Conservation (phyloP, 2,113 vertebrate genomes). For the Amblyornis subalaris region DNA sequence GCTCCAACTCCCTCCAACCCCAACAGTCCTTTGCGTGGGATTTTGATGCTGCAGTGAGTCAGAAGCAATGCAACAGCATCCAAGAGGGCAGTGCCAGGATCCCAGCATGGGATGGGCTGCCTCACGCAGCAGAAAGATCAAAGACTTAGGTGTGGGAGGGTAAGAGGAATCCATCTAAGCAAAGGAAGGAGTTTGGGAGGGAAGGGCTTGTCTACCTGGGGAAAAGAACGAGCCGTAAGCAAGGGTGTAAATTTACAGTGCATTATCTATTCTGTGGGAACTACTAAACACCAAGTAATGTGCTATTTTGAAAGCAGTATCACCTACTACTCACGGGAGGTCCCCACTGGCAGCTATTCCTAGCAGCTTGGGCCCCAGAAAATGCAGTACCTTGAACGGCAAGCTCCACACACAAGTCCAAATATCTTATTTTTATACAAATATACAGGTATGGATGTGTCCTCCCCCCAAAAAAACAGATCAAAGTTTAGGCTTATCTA, state of each 20-base stretch:
- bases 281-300: not conserved
- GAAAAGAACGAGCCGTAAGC: not conserved
- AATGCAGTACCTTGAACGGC: not conserved
- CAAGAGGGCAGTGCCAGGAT: slow-evolving; percentile 21
- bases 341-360: not conserved
- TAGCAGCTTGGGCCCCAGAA: not conserved
- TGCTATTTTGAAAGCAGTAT: not conserved
- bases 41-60: slow-evolving; percentile 8
- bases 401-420: not conserved
- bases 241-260: not conserved
- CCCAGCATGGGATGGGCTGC: slow-evolving; percentile 6
- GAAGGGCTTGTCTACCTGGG: slow-evolving; percentile 1
- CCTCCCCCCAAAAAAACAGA: not conserved
- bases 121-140: slow-evolving; percentile 53
- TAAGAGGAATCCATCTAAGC: not conserved
- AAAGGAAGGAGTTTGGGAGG: not conserved
- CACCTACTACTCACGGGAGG: not conserved
- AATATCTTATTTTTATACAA: not conserved
- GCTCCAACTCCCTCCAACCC: not conserved
- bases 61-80: slow-evolving; percentile 19
- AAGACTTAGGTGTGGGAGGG: slow-evolving; percentile 47
- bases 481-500: not conserved
- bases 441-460: not conserved
- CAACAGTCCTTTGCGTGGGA: not conserved
- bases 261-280: slow-evolving; percentile 19